Evolutionary conservation across 2,113 vertebrate species (phyloP), one percentile per base, ranked within the genome.

Genomic region (Benitochromis conjunctus): DNA sequence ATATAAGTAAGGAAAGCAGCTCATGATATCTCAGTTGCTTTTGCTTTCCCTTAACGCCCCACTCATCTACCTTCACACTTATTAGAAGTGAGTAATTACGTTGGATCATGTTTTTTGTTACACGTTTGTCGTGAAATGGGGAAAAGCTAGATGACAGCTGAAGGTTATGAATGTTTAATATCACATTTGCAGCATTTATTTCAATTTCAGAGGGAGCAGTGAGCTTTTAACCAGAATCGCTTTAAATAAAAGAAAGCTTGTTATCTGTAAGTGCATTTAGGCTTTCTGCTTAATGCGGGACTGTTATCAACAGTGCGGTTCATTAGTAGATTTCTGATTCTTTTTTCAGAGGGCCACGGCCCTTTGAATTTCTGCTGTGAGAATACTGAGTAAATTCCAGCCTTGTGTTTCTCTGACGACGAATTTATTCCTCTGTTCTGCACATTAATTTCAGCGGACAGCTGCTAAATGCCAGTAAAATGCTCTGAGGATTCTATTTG

Each of bases 401-500:
- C n/a, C 29, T 46, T 83, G 55, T 64, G 41, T 53, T 64, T 81
- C 60, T 81, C 57, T 31, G 43, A 54, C 51, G 24, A 48, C 10
- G 9, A 51, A 69, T 86, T 86, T 55, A 84, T 80, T 84, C n/a
- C 34, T 34, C 80, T 81, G 7, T 84, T 76, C 46, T 79, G 78
- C 66, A 91, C 88, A 82, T 89, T 91, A 80, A 94, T 92, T 86
- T 91, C 79, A 85, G 26, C 21, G 62, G 92, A 94, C 92, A 91
- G 83, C 91, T 87, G 90, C 82, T 90, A 93, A 94, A 95, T 85
- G 88, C 78, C 83, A 79, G 60, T 89, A 82, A 92, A 92, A 83
- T 83, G 83, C 92, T 93, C 87, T 88, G 57, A 92, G 92, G 80
- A 85, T 93, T 94, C 90, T 90, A 87, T 93, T 92, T 92, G 89